Base-by-base conservation (phyloP, 2,113 vertebrate species). In the Seriola quinqueradiata region DNA sequence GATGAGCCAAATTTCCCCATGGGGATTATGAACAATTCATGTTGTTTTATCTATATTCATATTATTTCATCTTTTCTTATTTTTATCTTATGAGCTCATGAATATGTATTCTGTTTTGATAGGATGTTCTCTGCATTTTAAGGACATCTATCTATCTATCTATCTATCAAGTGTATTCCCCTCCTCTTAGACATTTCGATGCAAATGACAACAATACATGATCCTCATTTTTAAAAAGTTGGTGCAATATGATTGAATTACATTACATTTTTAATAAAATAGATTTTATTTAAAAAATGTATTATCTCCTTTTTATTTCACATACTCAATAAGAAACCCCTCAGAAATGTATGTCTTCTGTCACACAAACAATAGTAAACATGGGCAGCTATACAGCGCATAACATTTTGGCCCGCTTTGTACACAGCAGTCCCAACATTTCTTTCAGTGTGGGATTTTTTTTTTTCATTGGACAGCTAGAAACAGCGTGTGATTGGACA, bases 1-100 rank as follows among this genome's bases (percentile, higher is more conserved):
- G 32, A 82, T 77, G 71, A 88, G 79, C 68, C 76, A 67, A 60
- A 81, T 75, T 79, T 68, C 50, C 84, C 76, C 48, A 2, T 46
- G 46, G 65, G 82, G 82, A 76, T 55, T 65, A 82, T 83, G 59
- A 89, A 85, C 72, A 75, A 81, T 66, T 87, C 63, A 86, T 88
- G 50, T 55, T 71, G 66, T 85, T 85, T 61, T 66, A 83, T 81
- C 74, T 77, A 44, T 63, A 75, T 78, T 83, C 59, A 75, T 77
- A 74, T 61, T 17, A 74, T 32, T 77, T 77, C 57, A 66, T 69
- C 50, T 83, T 67, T 73, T 74, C 44, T 72, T 70, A 42, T 60
- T 68, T 80, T 63, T 13, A 71, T 77, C 14, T 14, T 12, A 83
- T 63, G 40, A 73, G 5, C 50, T 42, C 36, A 72, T 87, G 44